phyloP scores from a whole-genome alignment of 2,113 vertebrate species.

The Actinemys pallida region DNA sequence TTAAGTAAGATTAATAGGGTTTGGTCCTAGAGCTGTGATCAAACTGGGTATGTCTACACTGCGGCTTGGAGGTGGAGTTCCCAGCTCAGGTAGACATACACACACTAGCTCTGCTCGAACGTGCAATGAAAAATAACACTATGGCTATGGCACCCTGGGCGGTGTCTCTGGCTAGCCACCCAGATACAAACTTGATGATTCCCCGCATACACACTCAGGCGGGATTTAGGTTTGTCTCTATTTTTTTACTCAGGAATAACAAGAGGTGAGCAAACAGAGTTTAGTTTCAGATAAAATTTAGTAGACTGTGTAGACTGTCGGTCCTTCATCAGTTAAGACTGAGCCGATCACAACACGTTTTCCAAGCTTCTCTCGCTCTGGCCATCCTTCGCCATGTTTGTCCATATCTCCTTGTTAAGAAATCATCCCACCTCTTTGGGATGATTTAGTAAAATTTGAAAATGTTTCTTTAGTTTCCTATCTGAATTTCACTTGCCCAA shows the following conservation, averaged over 20 bases:
- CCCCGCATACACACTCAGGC: background rate
- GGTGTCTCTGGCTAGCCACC: no score
- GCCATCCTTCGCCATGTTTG: no score
- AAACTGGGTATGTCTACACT: fast-evolving
- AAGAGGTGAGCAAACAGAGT: background rate
- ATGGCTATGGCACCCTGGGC: background rate
- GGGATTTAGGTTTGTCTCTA: background rate
- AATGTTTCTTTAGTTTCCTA: background rate
- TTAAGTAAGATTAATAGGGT: background rate
- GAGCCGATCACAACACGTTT: no score
- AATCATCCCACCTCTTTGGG: no score
- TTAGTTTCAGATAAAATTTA: background rate
- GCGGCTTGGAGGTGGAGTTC: background rate
- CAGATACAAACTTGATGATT: background rate
- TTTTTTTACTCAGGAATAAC: background rate
- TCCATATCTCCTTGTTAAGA: no score
- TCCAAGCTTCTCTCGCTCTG: no score
- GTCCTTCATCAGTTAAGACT: no score
- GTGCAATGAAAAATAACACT: background rate
- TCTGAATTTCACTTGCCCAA: background rate
- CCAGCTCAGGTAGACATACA: background rate
- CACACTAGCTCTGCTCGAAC: background rate
- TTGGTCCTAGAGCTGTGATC: background rate
- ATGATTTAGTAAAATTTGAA: background rate
- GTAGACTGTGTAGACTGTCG: no score